Percentiles rank a stretch among this genome's conserved stretches.
Conservation (phyloP, 2,888 invertebrate species). For the Electrophaes corylata region DNA sequence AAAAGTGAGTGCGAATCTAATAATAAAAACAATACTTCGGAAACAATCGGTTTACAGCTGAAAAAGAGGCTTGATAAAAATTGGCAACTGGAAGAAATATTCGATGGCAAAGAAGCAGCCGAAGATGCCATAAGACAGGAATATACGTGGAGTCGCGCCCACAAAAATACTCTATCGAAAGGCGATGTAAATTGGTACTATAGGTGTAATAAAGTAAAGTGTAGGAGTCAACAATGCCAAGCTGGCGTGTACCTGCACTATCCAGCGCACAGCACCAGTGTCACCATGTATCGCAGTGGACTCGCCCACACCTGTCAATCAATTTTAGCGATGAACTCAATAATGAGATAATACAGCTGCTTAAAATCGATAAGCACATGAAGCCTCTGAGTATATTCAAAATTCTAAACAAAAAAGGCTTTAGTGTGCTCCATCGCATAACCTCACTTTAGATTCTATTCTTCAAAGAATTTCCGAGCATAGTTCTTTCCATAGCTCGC, state of each 20-base stretch:
- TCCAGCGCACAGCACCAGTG: not conserved
- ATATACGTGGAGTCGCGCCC: slow-evolving; percentile 1
- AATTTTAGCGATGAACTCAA: slow-evolving; percentile 2
- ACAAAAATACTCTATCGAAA: slow-evolving; percentile 1
- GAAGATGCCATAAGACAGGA: slow-evolving; percentile 2
- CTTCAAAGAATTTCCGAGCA: too few species aligned
- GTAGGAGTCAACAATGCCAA: slow-evolving; percentile 2
- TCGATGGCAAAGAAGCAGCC: slow-evolving; percentile 5
- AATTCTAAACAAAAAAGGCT: slow-evolving; percentile 4
- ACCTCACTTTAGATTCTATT: too few species aligned
- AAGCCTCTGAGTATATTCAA: slow-evolving; percentile 6
- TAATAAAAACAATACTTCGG: not conserved
- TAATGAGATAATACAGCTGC: slow-evolving; percentile 1
- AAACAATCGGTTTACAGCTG: not conserved
- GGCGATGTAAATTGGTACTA: slow-evolving; percentile 5
- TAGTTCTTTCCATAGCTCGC: too few species aligned
- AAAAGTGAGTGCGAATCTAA: not conserved
- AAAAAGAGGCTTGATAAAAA: slow-evolving; percentile 2
- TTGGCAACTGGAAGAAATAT: not conserved
- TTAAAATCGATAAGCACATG: slow-evolving; percentile 3
- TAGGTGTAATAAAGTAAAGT: slow-evolving; percentile 8
- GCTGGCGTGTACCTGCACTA: not conserved
- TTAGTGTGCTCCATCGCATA: too few species aligned
- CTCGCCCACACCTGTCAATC: not conserved
- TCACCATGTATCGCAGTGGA: slow-evolving; percentile 3